phyloP scores from a whole-genome alignment of 2,113 vertebrate species.

The Epinephelus fuscoguttatus region DNA sequence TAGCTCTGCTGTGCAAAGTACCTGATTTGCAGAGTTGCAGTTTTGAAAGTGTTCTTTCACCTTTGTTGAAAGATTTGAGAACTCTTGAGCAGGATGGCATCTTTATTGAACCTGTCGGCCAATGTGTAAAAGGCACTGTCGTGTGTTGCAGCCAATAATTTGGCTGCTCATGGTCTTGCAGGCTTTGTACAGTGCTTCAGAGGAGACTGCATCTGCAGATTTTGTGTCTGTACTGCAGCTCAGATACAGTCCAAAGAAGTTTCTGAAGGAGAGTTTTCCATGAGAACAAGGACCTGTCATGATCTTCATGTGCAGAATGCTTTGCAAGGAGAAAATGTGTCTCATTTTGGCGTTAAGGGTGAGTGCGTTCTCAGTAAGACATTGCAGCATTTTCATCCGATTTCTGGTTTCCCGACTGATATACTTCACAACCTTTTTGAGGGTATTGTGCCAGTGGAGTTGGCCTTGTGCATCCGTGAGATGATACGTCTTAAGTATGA shows the following conservation, averaged over 20 bases:
- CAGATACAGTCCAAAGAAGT: constrained; percentile 16
- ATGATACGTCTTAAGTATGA: constrained; percentile 34
- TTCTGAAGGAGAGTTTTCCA: constrained; percentile 3
- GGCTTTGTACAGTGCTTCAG: constrained; percentile 46
- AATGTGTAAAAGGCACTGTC: constrained; percentile 35
- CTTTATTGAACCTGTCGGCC: constrained; percentile 41
- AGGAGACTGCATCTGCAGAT: constrained; percentile 10
- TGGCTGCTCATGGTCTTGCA: constrained; percentile 44
- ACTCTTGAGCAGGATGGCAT: constrained; percentile 46
- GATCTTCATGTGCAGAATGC: constrained; percentile 42
- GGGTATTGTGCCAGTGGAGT: constrained; percentile 51
- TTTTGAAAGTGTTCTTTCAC: constrained; percentile 37
- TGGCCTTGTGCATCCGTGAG: constrained; percentile 34
- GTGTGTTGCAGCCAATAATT: constrained; percentile 55
- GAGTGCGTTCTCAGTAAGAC: constrained; percentile 17
- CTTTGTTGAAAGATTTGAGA: constrained; percentile 46
- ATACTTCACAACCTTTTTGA: constrained; percentile 41
- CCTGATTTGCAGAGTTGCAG: constrained; percentile 33
- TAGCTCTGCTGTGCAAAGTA: constrained; percentile 49
- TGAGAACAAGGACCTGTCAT: constrained; percentile 34
- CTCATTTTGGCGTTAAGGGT: background rate
- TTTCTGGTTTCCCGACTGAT: constrained; percentile 22
- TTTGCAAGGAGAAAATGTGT: background rate
- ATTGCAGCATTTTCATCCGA: constrained; percentile 17
- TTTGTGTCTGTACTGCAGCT: constrained; percentile 7